Evolutionary conservation across 2,797 vertebrate genomes (phyloP), one percentile per base, ranked within the genome.

Genomic region (Threskiornis aethiopicus): DNA sequence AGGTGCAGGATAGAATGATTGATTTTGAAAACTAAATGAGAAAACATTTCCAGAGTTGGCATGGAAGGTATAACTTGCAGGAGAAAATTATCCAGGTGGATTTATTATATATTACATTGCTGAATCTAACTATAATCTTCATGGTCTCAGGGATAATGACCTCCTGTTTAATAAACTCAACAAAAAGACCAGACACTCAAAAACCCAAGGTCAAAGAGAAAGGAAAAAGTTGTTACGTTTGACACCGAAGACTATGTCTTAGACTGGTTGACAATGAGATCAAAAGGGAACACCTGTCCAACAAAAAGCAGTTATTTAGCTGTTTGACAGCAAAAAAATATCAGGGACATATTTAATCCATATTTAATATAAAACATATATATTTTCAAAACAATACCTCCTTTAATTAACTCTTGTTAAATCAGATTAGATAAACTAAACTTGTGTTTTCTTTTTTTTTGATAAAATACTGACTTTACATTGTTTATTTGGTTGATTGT

Each of bases 241-340:
- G 33, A 77, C 29, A 75, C 3, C 0, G 0, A 67, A 52, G 10
- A 21, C 19, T 14, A 1, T 44, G 11, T 58, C 26, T 72, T 37
- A n/a, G 6, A 37, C 20, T 5, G 6, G 7, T 17, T 75, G 57
- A 67, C 33, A 84, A 7, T 24, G 44, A 51, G 6, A 18, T 49
- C 16, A 41, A 41, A 86, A 52, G 2, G 10, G 3, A 71, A 19
- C 26, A 66, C 0, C 3, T 51, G 18, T 12, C 26, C 11, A 21
- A 37, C 7, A 49, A 55, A 80, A 42, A 37, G 0, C 5, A 73
- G 11, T 35, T 78, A 49, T 37, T 46, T 35, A 66, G 7, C 18
- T 81, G 2, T 13, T 70, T 85, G n/a, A 28, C 1, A 26, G 16
- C 3, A 76, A 65, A 71, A 71, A 78, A 21, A 15, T 37, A 73